phyloP scores from a whole-genome alignment of 2,888 invertebrate genomes.

The Ophraella communa region DNA sequence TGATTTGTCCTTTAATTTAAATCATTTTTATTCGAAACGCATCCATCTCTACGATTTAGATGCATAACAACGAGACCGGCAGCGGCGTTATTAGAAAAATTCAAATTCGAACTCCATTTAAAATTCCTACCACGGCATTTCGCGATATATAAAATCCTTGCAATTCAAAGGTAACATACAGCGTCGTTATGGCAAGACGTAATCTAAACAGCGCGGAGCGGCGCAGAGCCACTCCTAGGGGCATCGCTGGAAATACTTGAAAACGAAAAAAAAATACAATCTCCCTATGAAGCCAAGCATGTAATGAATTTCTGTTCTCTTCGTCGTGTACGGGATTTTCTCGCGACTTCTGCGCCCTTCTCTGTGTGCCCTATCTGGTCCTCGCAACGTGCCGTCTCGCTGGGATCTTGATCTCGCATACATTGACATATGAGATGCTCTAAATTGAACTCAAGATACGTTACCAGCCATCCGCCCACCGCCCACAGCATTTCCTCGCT shows the following conservation, averaged over 20 bases:
- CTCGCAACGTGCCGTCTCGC: constrained; percentile 47
- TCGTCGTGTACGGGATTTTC: constrained; percentile 49
- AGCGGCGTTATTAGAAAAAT: constrained; percentile 33
- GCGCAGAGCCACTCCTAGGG: constrained; percentile 44
- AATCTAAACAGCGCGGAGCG: constrained; percentile 41
- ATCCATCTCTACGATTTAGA: constrained; percentile 17
- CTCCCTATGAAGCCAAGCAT: constrained; percentile 59
- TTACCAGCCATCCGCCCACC: constrained; percentile 26
- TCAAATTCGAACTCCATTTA: constrained; percentile 33
- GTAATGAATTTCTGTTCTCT: constrained; percentile 59
- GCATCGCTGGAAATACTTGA: constrained; percentile 51
- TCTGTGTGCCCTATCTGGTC: constrained; percentile 40
- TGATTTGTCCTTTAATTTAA: neutral
- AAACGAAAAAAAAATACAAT: constrained; percentile 57
- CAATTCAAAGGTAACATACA: constrained; percentile 34
- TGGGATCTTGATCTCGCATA: constrained; percentile 48
- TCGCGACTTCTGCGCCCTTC: constrained; percentile 36
- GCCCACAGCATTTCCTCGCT: neutral
- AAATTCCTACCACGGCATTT: constrained; percentile 34
- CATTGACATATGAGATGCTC: constrained; percentile 54
- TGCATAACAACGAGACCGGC: constrained; percentile 14
- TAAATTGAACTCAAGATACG: constrained; percentile 47
- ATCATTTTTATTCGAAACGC: constrained; percentile 16
- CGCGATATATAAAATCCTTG: constrained; percentile 35
- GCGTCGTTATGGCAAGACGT: constrained; percentile 36